Conservation (phyloP, 2,888 invertebrate species). For the Craniophora ligustri region DNA sequence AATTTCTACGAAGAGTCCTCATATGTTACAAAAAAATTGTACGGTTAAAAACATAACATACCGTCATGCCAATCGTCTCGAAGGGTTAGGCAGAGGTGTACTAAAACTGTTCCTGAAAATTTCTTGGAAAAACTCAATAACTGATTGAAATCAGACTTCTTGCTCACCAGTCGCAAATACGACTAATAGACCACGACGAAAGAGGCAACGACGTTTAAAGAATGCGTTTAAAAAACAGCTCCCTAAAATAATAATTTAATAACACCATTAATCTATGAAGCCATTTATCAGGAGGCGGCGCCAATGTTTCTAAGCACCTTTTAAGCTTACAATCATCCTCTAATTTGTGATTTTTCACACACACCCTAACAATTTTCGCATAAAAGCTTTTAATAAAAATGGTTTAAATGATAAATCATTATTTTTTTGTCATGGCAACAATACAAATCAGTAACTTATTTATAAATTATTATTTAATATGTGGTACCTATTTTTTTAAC, state of each 20-base stretch:
- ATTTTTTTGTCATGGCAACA: not conserved
- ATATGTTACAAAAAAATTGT: not conserved
- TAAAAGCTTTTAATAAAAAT: slow-evolving; percentile 45
- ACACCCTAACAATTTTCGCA: slow-evolving; percentile 63
- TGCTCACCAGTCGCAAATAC: no score
- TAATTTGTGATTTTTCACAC: slow-evolving; percentile 87
- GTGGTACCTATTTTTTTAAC: no score
- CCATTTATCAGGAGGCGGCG: slow-evolving; percentile 65
- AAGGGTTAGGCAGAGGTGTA: no score
- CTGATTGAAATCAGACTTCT: no score
- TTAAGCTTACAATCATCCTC: slow-evolving; percentile 62
- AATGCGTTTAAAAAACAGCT: slow-evolving; percentile 20
- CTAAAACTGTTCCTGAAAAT: no score
- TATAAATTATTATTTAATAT: no score
- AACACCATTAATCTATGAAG: slow-evolving; percentile 36
- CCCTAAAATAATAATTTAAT: slow-evolving; percentile 34
- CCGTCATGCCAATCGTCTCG: no score
- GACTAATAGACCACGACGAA: no score
- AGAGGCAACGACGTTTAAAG: no score
- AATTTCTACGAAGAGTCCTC: not conserved
- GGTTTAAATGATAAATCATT: slow-evolving; percentile 39
- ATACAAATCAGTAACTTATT: not conserved
- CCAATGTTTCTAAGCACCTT: slow-evolving; percentile 55
- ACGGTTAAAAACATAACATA: no score
- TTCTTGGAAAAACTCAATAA: no score